phyloP scores from a whole-genome alignment of 1,140 invertebrate genomes.

The Brachionus angularis region DNA sequence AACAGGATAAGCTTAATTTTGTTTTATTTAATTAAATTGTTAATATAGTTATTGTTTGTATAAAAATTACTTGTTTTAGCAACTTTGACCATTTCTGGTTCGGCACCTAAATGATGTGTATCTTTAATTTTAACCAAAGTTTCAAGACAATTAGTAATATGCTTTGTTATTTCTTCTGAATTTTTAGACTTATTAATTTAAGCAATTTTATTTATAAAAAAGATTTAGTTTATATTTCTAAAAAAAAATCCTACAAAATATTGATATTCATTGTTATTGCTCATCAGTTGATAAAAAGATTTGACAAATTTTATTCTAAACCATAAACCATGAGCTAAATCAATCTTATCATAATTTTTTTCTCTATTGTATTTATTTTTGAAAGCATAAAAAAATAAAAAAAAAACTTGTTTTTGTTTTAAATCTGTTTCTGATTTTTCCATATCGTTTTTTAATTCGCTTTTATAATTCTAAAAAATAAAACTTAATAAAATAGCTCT shows the following conservation, averaged over 20 bases:
- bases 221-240: neutral
- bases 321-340: constrained; percentile 16
- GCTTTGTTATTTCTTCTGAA: constrained; percentile 18
- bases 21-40: constrained; percentile 47
- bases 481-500: too few species aligned
- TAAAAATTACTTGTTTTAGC: constrained; percentile 37
- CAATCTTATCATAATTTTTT: neutral
- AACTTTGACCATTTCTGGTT: constrained; percentile 43
- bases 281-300: constrained; percentile 22
- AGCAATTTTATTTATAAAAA: neutral
- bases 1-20: constrained; percentile 46
- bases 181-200: neutral
- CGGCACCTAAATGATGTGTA: constrained; percentile 34
- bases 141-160: constrained; percentile 19
- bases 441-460: constrained; percentile 38
- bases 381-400: neutral
- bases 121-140: constrained; percentile 18
- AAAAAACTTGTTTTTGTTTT: neutral
- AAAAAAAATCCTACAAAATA: constrained; percentile 1
- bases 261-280: neutral
- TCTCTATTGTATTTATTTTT: neutral
- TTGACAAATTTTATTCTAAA: constrained; percentile 24
- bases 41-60: neutral
- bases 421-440: too few species aligned
- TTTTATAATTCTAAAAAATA: constrained; percentile 49